Conservation (phyloP, 2,113 vertebrate species). For the Gila orcuttii region DNA sequence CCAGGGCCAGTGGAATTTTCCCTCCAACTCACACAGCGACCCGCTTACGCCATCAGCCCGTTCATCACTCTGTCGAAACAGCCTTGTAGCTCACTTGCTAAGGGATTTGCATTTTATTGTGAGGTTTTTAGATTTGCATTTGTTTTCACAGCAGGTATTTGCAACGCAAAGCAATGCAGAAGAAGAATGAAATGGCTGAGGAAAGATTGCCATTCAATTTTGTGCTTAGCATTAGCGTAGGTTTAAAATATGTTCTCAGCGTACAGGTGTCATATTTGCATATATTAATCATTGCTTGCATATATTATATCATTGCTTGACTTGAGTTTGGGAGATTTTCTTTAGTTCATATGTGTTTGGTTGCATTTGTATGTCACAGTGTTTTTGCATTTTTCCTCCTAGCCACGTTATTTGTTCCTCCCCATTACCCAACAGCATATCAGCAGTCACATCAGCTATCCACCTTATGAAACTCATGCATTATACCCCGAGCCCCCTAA, state of each 20-base stretch:
- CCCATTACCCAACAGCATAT: constrained; percentile 21
- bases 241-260: neutral
- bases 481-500: constrained; percentile 19
- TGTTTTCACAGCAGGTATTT: constrained; percentile 27
- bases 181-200: neutral
- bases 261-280: constrained; percentile 5
- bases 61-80: neutral
- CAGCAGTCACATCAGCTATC: constrained; percentile 22
- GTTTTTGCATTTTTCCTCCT: constrained; percentile 27
- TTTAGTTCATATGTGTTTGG: neutral
- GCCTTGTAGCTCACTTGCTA: neutral
- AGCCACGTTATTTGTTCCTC: constrained; percentile 28
- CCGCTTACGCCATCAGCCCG: neutral
- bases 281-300: constrained; percentile 10
- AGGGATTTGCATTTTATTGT: constrained; percentile 31
- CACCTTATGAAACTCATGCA: constrained; percentile 3
- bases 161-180: constrained; percentile 36
- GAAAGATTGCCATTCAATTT: neutral
- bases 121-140: constrained; percentile 14
- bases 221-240: neutral
- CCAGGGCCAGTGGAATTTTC: neutral
- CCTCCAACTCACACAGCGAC: neutral
- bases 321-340: neutral
- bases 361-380: neutral
- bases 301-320: neutral